Base-by-base conservation (phyloP, 2,113 vertebrate species). In the Otolemur garnettii region DNA sequence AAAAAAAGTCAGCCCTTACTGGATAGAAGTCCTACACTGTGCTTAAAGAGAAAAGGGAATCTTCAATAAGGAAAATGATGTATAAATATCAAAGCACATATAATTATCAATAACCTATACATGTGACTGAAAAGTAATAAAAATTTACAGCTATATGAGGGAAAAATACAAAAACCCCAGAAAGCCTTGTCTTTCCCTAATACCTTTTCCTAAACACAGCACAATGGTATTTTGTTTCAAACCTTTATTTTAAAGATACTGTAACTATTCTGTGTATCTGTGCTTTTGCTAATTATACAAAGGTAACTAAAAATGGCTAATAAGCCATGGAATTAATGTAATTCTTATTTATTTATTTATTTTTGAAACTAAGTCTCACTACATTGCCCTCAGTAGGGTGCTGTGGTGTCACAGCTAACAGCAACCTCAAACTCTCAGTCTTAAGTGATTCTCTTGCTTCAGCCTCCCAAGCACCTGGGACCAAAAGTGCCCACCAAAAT, bases 221-320 rank as follows among this genome's bases (percentile, higher is more conserved):
- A 96, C 38, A 82, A 92, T 62, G 50, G 80, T 87, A 81, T 96
- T 96, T 96, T 96, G 68, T 86, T 95, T 90, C 75, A 97, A 95
- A 96, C 62, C 42, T 94, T 24, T 97, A 97, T 66, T 97, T 97
- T 96, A 96, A 97, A 98, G 90, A 94, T 86, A 94, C 72, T 28
- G 21, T 88, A 80, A 72, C 30, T 88, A n/a, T 84, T 90, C 90
- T 94, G 50, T 95, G 38, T 97, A 95, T 28, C 81, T 83, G 22
- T 71, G 64, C 77, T 97, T 94, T 98, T 95, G 72, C 55, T 42
- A 66, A 92, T 77, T 95, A 89, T 93, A 97, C 77, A 38, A 55
- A 85, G 19, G 86, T 86, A 13, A 77, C 33, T 42, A n/a, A 81
- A 90, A 77, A 94, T 78, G 81, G 62, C 90, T 95, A 74, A 87